Evolutionary conservation across 2,113 vertebrate species (phyloP).

Genomic region (Lamprologus ornatipinnis): DNA sequence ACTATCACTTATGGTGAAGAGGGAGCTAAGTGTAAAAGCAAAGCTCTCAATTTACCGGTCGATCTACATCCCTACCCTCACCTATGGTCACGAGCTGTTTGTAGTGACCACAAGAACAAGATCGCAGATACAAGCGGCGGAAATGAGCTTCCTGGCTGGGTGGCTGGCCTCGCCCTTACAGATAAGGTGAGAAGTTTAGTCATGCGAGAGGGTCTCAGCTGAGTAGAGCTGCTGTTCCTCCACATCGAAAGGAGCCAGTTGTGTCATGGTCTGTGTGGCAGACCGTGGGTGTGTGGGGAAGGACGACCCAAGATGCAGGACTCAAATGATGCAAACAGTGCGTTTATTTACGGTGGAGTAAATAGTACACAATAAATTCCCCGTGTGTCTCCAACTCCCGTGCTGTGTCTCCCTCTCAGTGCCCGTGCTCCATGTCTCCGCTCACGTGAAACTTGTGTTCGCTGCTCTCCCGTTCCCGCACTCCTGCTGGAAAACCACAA

Average conservation of each 20-base stretch:
- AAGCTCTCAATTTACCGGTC: neutral
- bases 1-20: neutral
- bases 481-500: neutral
- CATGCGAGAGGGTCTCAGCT: neutral
- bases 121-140: neutral
- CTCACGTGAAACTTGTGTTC: neutral
- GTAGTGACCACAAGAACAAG: neutral
- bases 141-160: neutral
- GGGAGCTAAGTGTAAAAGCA: neutral
- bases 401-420: neutral
- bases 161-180: fast-evolving
- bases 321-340: neutral
- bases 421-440: neutral
- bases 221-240: neutral
- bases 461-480: neutral
- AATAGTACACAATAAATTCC: neutral
- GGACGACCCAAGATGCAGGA: neutral
- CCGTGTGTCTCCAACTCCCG: neutral
- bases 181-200: neutral
- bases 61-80: neutral
- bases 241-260: neutral
- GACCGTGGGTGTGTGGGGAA: neutral
- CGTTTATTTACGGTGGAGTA: fast-evolving
- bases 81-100: neutral
- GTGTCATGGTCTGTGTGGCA: neutral